Percentiles rank a stretch among this genome's conserved stretches.
Evolutionary conservation across 2,888 invertebrate species (phyloP).

Genomic region (Protonemura montana): DNA sequence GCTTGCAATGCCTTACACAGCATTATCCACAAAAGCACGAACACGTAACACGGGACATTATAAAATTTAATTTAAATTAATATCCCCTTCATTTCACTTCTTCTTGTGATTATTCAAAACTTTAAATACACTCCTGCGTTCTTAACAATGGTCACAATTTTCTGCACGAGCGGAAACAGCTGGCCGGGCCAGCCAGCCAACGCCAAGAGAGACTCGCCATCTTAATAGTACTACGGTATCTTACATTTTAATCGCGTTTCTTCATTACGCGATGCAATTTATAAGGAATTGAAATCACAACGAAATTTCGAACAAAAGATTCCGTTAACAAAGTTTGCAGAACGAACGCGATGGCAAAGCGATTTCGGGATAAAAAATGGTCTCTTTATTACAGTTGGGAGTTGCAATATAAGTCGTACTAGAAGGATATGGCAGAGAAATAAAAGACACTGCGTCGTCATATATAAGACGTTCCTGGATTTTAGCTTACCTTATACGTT

Average conservation of each 20-base stretch:
- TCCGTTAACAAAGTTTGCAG: constrained; percentile 1
- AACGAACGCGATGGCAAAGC: background rate
- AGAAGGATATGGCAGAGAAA: background rate
- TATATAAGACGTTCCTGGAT: background rate
- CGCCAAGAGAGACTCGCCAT: background rate
- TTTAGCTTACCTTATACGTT: constrained; percentile 68
- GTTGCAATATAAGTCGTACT: background rate
- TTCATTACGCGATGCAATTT: constrained; percentile 30
- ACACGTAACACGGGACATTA: background rate
- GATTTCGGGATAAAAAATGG: background rate
- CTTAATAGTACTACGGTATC: constrained; percentile 16
- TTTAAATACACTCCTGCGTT: constrained; percentile 23
- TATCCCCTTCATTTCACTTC: constrained; percentile 43
- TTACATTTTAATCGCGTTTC: constrained; percentile 31
- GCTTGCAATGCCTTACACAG: background rate
- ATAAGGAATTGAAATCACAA: constrained; percentile 26
- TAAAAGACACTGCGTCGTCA: background rate
- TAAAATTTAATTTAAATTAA: constrained; percentile 44
- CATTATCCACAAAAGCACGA: background rate
- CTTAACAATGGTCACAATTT: constrained; percentile 28
- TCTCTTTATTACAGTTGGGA: background rate
- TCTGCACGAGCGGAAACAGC: constrained; percentile 14
- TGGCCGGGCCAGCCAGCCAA: background rate
- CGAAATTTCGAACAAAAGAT: constrained; percentile 21
- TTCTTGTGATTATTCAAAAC: constrained; percentile 38